Evolutionary conservation across 1,140 invertebrate species (phyloP), one percentile per base, ranked within the genome.

Genomic region (Onthophagus taurus): DNA sequence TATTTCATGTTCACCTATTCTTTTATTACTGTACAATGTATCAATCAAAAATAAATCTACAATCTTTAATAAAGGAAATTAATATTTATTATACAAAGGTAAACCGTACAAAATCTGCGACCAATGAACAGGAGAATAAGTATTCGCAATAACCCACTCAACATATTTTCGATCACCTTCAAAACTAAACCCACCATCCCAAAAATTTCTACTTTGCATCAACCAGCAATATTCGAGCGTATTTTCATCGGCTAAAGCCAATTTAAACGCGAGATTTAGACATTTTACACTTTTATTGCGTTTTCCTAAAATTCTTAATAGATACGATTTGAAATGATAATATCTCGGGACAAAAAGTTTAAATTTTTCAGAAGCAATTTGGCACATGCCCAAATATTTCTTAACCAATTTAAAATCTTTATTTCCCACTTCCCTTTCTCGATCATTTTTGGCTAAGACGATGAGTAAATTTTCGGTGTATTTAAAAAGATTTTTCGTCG

Each of bases 351-450:
- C 36, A 29, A 52, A 50, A 12, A 49, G 26, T 21, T 33, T 37
- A 44, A 47, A 51, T 29, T 50, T 44, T 5, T 44, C 45, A 30
- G 31, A 12, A 7, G 30, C 21, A 1, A 9, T 7, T 31, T 43
- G 42, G 31, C 44, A 37, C 38, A 35, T 29, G 23, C 36, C 4
- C 30, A 66, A 58, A 13, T 63, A 61, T 45, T 53, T 61, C 17
- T 50, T 30, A n/a, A 43, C 39, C 8, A 33, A 17, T 14, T 39
- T 38, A 12, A 39, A 23, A 11, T 52, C 44, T 38, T 47, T 49
- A 16, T 50, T 46, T 6, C 20, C 19, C 14, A 29, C 8, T 29
- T 46, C 14, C 12, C 44, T 18, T n/a, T n/a, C n/a, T n/a, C n/a
- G n/a, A n/a, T n/a, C n/a, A 12, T 44, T 47, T 24, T 43, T 47